These are phyloP conservation scores for Drosophila fuyamai DNA, from an alignment of 1,140 invertebrate species.

Conservation along the genomic window DNA sequence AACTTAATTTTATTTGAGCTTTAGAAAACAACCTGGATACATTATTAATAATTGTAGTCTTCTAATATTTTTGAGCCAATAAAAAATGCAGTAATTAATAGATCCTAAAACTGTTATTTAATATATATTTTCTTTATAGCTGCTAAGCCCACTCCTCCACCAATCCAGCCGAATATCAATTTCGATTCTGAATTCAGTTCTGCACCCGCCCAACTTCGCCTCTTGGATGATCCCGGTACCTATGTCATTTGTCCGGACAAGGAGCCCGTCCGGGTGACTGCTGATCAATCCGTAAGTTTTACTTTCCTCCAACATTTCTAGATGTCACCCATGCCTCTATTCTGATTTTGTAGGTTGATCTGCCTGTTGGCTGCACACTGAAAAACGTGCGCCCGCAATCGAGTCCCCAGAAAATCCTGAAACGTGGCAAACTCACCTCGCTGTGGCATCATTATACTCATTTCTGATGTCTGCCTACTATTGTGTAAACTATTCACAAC, in stretches of 20 bases:
- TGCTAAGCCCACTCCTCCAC: conserved; percentile 19
- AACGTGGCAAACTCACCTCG: conserved; percentile 67
- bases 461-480: neutral
- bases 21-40: no score
- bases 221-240: conserved; percentile 35
- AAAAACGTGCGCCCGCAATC: conserved; percentile 71
- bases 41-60: no score
- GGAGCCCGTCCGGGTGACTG: conserved; percentile 69
- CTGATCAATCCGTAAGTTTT: conserved; percentile 73
- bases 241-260: conserved; percentile 73
- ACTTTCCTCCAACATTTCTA: conserved; percentile 22
- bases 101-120: no score
- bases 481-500: neutral
- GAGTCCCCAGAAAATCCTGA: conserved; percentile 47
- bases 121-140: conserved; percentile 11
- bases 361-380: conserved; percentile 73
- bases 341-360: conserved; percentile 59
- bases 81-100: no score
- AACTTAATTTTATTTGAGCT: no score
- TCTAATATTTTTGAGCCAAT: no score
- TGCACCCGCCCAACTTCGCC: conserved; percentile 36
- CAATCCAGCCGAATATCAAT: conserved; percentile 1
- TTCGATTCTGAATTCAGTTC: conserved; percentile 9
- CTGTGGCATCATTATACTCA: conserved; percentile 55
- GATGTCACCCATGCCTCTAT: neutral